A percentile compares a stretch with the other conserved stretches of the same genome.
phyloP scores from a whole-genome alignment of 2,797 vertebrate species.

The Esox masquinongy region DNA sequence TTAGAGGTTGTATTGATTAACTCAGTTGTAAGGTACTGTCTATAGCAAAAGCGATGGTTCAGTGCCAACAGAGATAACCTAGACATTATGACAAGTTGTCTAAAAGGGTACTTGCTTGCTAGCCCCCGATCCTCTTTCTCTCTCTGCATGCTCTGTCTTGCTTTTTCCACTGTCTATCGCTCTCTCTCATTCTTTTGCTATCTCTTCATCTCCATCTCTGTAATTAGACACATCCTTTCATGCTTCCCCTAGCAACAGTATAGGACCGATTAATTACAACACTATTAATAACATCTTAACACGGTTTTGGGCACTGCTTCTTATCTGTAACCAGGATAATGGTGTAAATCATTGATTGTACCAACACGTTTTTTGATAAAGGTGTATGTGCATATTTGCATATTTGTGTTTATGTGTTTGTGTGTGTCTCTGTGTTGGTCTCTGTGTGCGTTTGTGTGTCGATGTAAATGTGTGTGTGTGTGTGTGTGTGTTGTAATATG shows the following conservation, averaged over 20 bases:
- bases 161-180: not conserved
- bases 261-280: constrained; percentile 17
- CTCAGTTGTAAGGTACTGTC: not conserved
- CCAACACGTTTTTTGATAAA: not conserved
- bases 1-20: not conserved
- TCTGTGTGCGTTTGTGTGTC: not conserved
- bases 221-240: constrained; percentile 14
- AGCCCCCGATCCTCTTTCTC: not conserved
- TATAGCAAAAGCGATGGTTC: not conserved
- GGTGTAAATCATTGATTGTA: not conserved
- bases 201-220: not conserved
- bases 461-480: too few species aligned
- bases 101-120: too few species aligned
- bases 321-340: not conserved
- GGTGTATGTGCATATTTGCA: not conserved
- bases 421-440: not conserved
- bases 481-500: not conserved
- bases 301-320: not conserved
- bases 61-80: not conserved
- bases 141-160: not conserved
- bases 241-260: constrained; percentile 19
- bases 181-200: not conserved
- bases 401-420: not conserved
- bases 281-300: not conserved
- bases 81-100: not conserved